Conservation (phyloP, 2,113 vertebrate species). For the Glareola pratincola region DNA sequence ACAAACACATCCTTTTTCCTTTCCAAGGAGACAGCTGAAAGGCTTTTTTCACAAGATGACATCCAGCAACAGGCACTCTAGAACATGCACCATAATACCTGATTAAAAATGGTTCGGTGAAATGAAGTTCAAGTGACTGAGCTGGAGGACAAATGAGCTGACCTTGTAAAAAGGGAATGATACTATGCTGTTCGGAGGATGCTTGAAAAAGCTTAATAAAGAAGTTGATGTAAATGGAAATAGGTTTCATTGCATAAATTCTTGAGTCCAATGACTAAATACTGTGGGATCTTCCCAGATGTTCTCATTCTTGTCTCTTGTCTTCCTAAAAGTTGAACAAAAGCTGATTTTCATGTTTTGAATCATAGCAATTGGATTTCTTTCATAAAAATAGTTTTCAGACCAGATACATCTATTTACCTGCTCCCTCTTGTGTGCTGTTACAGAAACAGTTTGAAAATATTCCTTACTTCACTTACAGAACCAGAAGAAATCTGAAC, state of each 20-base stretch:
- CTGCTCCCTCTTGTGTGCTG: not conserved
- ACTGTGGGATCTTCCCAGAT: not conserved
- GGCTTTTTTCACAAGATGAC: not conserved
- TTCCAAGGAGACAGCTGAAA: not conserved
- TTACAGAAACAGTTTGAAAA: not conserved
- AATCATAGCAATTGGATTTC: not conserved
- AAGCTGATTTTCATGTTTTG: not conserved
- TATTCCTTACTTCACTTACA: not conserved
- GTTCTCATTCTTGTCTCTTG: not conserved
- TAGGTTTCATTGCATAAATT: not conserved
- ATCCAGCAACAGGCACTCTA: not conserved
- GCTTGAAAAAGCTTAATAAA: not conserved
- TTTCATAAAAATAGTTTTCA: not conserved
- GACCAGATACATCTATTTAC: not conserved
- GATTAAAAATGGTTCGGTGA: not conserved
- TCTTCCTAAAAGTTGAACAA: not conserved
- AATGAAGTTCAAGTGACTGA: not conserved
- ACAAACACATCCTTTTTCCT: not conserved
- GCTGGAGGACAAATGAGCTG: not conserved
- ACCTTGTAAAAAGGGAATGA: not conserved
- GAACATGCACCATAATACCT: not conserved
- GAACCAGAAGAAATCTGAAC: not conserved
- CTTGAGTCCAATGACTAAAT: not conserved
- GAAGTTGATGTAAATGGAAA: not conserved
- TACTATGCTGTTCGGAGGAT: not conserved